Evolutionary conservation across 23 tunicate genomes (phyloP), one percentile per base, ranked within the genome.

Genomic region (Styela clava): DNA sequence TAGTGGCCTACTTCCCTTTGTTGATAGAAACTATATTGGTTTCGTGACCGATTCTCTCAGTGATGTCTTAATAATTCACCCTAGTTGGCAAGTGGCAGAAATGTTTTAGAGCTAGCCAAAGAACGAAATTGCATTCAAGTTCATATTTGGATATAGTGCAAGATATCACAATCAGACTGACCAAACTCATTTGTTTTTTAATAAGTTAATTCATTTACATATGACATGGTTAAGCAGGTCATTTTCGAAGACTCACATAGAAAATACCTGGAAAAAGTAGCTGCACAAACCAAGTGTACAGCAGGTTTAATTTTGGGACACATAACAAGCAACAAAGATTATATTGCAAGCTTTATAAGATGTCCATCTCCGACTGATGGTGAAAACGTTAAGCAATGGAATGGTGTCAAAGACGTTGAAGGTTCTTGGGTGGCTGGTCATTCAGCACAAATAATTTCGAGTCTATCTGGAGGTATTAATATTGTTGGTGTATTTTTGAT

Each of bases 221-320:
- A n/a, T n/a, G 64, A 61, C 64, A 67, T 67, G 71, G 71, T 27
- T 27, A 67, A 29, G n/a, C 21, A 67, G 22, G 31, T 67, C 30
- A 67, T 67, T 25, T 27, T 67, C 16, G 30, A 27, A 67, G 31
- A 29, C 12, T 22, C 16, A 18, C 71, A 67, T 0, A 29, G 22
- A 29, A 16, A 67, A 25, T 67, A 67, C 71, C 71, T 67, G 16
- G 22, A 22, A 19, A 67, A 67, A 22, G n/a, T 67, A 12, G 19
- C 71, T 16, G 31, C 16, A 22, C 56, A 44, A 44, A 5, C 56
- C 9, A 22, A 22, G 22, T 67, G 2, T 22, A 25, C 24, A 16
- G 71, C 71, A 18, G 71, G 71, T 25, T 18, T 67, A 16, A 27
- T 67, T 27, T 25, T 67, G 31, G 71, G 71, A 67, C 30, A 67